These are phyloP conservation scores for Caenorhabditis auriculariae DNA, from an alignment of 2,888 invertebrate species.

Conservation along the genomic window DNA sequence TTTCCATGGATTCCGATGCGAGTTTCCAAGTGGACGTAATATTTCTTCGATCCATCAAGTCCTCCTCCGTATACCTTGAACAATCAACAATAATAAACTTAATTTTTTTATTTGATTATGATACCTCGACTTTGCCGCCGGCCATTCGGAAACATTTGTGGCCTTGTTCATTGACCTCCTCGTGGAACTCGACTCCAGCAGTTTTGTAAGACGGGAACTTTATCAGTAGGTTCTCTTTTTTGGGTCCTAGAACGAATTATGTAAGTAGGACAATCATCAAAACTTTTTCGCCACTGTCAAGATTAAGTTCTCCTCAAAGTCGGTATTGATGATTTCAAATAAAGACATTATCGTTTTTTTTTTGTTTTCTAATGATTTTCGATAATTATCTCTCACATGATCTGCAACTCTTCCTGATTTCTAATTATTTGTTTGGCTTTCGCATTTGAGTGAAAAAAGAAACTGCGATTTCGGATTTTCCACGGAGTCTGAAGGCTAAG, in stretches of 20 bases:
- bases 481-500: no score
- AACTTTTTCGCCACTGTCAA: no score
- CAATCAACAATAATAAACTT: background rate
- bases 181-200: conserved; percentile 45
- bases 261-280: no score
- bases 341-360: no score
- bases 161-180: conserved; percentile 39
- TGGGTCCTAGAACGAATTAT: conserved; percentile 46
- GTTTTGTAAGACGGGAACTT: conserved; percentile 62
- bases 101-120: conserved; percentile 3
- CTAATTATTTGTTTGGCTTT: no score
- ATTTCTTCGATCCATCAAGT: conserved; percentile 55
- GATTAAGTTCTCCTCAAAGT: no score
- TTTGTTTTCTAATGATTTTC: no score
- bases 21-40: conserved; percentile 62
- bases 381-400: no score
- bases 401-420: no score
- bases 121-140: conserved; percentile 60
- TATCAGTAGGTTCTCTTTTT: conserved; percentile 52
- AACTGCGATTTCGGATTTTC: no score
- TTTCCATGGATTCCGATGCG: conserved; percentile 62
- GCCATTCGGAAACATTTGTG: conserved; percentile 62
- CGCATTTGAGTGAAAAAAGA: no score
- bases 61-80: conserved; percentile 27
- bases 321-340: no score